Evolutionary conservation across 2,797 vertebrate species (phyloP).

Genomic region (Amazona finschi): DNA sequence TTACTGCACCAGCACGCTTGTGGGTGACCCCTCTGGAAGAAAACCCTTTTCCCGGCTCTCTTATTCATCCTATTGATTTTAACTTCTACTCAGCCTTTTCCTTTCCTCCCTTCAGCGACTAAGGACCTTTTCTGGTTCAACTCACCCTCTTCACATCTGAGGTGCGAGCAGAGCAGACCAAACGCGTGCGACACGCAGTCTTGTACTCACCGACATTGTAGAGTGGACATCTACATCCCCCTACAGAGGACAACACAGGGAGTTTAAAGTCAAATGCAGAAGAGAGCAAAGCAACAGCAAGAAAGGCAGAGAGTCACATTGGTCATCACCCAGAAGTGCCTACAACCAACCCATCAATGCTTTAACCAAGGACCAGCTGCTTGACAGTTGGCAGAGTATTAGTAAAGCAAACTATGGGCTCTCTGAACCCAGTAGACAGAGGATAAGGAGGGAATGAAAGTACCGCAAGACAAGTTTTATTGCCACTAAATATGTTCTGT

Average conservation of each 20-base stretch:
- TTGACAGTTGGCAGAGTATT: background rate
- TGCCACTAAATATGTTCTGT: background rate
- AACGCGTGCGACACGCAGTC: background rate
- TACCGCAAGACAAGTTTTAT: accelerated
- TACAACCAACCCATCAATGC: accelerated
- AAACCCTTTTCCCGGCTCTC: background rate
- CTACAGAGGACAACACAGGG: constrained; percentile 69
- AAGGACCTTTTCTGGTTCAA: constrained; percentile 32
- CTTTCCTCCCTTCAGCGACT: background rate
- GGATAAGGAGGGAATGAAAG: background rate
- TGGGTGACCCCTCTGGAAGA: accelerated
- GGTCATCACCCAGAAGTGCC: background rate
- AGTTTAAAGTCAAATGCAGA: background rate
- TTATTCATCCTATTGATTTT: background rate
- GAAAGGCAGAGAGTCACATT: background rate
- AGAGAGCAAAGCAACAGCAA: background rate
- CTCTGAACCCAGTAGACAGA: background rate
- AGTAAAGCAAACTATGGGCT: background rate
- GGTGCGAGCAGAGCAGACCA: background rate
- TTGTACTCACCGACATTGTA: constrained; percentile 81
- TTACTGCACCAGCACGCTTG: too few species aligned
- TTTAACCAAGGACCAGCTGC: accelerated
- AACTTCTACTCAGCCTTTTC: background rate
- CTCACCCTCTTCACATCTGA: background rate
- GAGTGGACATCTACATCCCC: constrained; percentile 77